Base-by-base conservation (phyloP, 2,797 vertebrate genomes). In the Triplophysa yarkandensis region DNA sequence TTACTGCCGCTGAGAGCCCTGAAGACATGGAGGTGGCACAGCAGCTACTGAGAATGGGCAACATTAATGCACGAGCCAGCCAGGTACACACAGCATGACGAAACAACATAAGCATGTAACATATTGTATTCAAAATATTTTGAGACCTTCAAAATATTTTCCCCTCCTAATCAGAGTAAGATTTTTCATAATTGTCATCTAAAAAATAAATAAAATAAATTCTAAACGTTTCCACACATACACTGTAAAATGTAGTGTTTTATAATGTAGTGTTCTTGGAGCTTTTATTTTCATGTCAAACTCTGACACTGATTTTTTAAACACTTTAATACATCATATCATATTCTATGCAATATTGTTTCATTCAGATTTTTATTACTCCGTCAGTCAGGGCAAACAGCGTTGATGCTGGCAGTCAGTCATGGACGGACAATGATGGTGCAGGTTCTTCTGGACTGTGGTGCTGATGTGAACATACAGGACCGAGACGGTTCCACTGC, bases 341-440 rank as follows among this genome's bases (percentile, higher is more conserved):
- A 58, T 2, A 10, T 32, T 4, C 3, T 41, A 19, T 68, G 44
- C 32, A 30, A 6, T 13, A 61, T 25, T 9, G 28, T 55, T 32
- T 48, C 2, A 8, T 48, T 6, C 39, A 41, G 14, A 23, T 48
- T 50, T 79, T 43, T 30, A 64, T 76, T 13, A 71, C 36, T 57
- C 48, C 67, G 55, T 58, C 52, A 94, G 93, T 91, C 91, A 1
- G 95, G 96, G 36, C 97, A 96, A 91, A 98, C 97, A 0, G 96
- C 96, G 0, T 90, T 98, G 84, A 98, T 99, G 94, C 91, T 99
- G 27, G 96, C 94, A 1, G 94, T 97, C 41, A 95, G 94, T 87
- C 96, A 99, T 0, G 96, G 95, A 14, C 89, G 95, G 36, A 90
- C 92, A 2, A 93, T 96, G 88, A 98, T 98, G 97, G 96, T 97